Percentiles rank a stretch among this genome's conserved stretches.
Evolutionary conservation across 2,113 vertebrate species (phyloP).

Genomic region (Brachyhypopomus gauderio): DNA sequence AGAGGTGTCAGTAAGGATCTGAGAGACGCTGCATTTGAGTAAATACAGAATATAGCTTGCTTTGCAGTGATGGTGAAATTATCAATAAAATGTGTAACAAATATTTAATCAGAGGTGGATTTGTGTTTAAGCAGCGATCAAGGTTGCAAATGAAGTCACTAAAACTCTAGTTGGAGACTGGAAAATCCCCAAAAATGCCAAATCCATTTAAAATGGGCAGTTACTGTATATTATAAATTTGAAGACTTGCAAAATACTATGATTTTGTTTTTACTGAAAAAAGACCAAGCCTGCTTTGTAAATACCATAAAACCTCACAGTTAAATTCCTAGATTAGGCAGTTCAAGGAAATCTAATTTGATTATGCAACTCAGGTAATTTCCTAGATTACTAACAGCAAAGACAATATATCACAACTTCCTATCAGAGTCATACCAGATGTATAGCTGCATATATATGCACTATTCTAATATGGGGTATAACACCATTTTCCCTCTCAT

Average conservation of each 20-base stretch:
- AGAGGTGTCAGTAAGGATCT: constrained; percentile 32
- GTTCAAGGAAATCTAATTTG: not conserved
- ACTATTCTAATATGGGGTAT: too few species aligned
- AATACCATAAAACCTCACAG: not conserved
- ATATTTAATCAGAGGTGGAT: not conserved
- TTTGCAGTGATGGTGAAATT: not conserved
- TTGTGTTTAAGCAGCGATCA: not conserved
- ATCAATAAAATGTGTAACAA: not conserved
- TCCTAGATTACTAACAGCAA: too few species aligned
- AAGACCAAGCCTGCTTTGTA: not conserved
- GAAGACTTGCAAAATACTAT: not conserved
- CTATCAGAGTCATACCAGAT: too few species aligned
- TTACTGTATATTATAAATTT: too few species aligned
- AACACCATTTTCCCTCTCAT: too few species aligned
- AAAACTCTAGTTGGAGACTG: not conserved
- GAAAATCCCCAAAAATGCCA: not conserved
- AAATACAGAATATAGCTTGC: not conserved
- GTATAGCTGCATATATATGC: too few species aligned
- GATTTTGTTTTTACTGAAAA: not conserved
- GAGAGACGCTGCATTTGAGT: not conserved
- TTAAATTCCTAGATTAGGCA: not conserved
- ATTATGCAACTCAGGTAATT: too few species aligned
- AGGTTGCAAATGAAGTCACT: not conserved
- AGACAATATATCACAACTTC: too few species aligned
- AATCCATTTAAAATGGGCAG: not conserved